A percentile compares a stretch with the other conserved stretches of the same genome.
Conservation (phyloP, 64 coral and sea anemone genomes). For the Cladopsammia gracilis region DNA sequence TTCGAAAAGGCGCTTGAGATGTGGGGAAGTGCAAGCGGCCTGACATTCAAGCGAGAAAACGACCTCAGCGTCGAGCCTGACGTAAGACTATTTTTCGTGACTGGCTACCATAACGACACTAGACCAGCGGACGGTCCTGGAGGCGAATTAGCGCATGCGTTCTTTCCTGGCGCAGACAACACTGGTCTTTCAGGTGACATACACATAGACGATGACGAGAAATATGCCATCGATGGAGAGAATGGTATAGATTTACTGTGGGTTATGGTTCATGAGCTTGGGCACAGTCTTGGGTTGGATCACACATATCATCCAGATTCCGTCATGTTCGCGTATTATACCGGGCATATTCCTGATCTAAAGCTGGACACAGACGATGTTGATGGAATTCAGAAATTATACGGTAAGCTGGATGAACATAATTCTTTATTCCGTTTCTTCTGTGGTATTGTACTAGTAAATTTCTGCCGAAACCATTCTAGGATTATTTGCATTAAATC, state of each 20-base stretch:
- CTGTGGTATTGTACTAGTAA: too few species aligned
- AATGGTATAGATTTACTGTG: constrained; percentile 54
- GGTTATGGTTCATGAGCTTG: constrained; percentile 66
- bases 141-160: constrained; percentile 43
- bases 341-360: neutral
- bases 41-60: constrained; percentile 62
- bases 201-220: constrained; percentile 67
- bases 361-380: constrained; percentile 57
- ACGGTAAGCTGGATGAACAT: constrained; percentile 42
- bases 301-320: constrained; percentile 43
- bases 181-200: constrained; percentile 44
- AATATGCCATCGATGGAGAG: constrained; percentile 5
- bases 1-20: constrained; percentile 45
- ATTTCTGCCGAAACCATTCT: too few species aligned
- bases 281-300: constrained; percentile 62
- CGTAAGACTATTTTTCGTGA: constrained; percentile 55
- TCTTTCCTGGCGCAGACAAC: constrained; percentile 25
- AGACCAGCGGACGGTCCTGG: constrained; percentile 55
- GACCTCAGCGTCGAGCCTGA: constrained; percentile 28
- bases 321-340: constrained; percentile 70
- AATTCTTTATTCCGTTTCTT: neutral
- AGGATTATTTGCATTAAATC: neutral
- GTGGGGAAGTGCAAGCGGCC: constrained; percentile 37
- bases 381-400: constrained; percentile 41
- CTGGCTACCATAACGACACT: constrained; percentile 67